phyloP scores from a whole-genome alignment of 2,113 vertebrate genomes.

The Anarhynchus alexandrinus region DNA sequence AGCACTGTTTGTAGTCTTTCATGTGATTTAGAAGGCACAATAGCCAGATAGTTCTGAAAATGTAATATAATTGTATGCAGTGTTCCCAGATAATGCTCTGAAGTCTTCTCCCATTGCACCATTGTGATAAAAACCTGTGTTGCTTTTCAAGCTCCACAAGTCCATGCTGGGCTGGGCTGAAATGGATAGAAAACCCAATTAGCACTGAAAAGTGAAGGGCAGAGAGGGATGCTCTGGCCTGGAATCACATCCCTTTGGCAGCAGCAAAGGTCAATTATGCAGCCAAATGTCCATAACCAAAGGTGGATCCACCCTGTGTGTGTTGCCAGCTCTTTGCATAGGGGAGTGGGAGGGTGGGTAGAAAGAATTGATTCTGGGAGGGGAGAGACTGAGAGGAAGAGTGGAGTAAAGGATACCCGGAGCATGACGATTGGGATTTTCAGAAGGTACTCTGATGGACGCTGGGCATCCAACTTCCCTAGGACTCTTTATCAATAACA shows the following conservation, averaged over 20 bases:
- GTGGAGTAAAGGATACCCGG: not conserved
- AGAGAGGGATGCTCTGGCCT: not conserved
- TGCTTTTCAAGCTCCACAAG: not conserved
- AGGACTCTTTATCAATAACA: not conserved
- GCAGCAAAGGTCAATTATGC: not conserved
- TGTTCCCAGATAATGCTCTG: not conserved
- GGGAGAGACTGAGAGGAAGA: not conserved
- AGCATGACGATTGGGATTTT: not conserved
- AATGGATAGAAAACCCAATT: not conserved
- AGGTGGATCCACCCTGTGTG: not conserved
- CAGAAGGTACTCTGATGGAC: not conserved
- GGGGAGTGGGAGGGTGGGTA: no score
- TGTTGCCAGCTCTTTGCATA: not conserved
- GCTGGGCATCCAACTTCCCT: not conserved
- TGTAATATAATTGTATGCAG: not conserved
- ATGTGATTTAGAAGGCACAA: slow-evolving; percentile 1
- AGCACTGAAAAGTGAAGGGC: not conserved
- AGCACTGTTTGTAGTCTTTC: not conserved
- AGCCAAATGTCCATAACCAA: not conserved
- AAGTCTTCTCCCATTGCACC: not conserved
- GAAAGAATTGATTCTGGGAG: not conserved
- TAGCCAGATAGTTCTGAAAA: not conserved
- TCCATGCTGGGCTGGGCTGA: not conserved
- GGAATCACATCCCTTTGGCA: not conserved
- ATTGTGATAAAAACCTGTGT: not conserved